Conservation (phyloP, 2,888 invertebrate genomes). For the Eustalomyia histrio region DNA sequence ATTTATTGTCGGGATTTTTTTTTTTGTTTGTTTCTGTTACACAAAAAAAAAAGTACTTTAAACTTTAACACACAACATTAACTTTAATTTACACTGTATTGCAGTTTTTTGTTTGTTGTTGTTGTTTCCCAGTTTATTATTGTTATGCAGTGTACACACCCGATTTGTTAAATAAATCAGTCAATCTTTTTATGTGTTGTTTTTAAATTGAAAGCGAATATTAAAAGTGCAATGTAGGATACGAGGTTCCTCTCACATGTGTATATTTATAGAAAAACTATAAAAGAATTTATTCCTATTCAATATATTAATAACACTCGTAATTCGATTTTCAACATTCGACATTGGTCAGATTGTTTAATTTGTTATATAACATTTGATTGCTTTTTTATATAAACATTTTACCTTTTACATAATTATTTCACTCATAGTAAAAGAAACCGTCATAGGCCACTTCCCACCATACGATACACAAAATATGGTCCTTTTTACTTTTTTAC, state of each 20-base stretch:
- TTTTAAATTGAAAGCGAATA: slow-evolving; percentile 57
- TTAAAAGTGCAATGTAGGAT: slow-evolving; percentile 47
- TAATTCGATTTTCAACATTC: too few relatives aligned
- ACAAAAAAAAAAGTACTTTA: slow-evolving; percentile 34
- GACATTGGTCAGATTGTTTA: too few relatives aligned
- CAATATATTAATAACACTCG: too few relatives aligned
- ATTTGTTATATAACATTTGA: too few relatives aligned
- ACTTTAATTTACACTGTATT: slow-evolving; percentile 56
- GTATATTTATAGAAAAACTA: neutral
- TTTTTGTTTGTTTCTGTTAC: neutral
- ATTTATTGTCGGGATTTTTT: slow-evolving; percentile 38
- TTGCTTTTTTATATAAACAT: too few relatives aligned
- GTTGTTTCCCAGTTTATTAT: slow-evolving; percentile 18
- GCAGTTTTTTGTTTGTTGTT: slow-evolving; percentile 34
- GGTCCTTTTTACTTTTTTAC: too few relatives aligned
- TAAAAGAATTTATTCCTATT: neutral
- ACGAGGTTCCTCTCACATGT: slow-evolving; percentile 16
- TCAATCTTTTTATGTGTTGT: slow-evolving; percentile 33
- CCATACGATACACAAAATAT: too few relatives aligned
- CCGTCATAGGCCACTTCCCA: too few relatives aligned
- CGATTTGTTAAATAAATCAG: slow-evolving; percentile 42
- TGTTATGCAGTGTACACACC: slow-evolving; percentile 12
- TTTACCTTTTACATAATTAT: too few relatives aligned
- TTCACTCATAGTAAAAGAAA: too few relatives aligned
- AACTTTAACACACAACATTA: slow-evolving; percentile 64